phyloP scores from a whole-genome alignment of 2,888 invertebrate genomes.

The Odontomyia ornata region DNA sequence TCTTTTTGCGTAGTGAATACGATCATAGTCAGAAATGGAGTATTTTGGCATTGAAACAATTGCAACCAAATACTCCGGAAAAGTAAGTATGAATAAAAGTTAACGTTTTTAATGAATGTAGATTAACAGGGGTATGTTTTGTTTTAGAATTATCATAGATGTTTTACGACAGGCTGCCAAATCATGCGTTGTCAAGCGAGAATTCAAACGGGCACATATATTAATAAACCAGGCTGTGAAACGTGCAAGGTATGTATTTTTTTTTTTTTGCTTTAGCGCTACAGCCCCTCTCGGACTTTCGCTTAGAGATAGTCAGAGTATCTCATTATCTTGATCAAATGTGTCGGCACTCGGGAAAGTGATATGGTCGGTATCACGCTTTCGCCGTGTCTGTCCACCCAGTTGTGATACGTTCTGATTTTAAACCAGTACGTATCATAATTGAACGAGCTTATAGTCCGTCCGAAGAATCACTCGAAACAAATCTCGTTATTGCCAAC shows the following conservation, averaged over 20 bases:
- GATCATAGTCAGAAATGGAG: constrained; percentile 83
- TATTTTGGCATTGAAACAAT: constrained; percentile 75
- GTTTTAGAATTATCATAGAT: constrained; percentile 76
- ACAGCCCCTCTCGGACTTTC: too few relatives aligned
- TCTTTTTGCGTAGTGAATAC: constrained; percentile 87
- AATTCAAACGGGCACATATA: constrained; percentile 82
- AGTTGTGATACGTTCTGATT: too few relatives aligned
- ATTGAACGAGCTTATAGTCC: too few relatives aligned
- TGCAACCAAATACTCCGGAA: constrained; percentile 71
- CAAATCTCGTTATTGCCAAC: too few relatives aligned
- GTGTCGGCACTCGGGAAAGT: too few relatives aligned
- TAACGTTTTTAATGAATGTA: constrained; percentile 20
- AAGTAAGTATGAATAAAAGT: constrained; percentile 64
- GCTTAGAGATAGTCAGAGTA: too few relatives aligned
- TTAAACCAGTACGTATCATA: too few relatives aligned
- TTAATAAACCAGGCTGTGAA: constrained; percentile 84
- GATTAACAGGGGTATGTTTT: neutral
- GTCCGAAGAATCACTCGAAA: too few relatives aligned
- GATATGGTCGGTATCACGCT: too few relatives aligned
- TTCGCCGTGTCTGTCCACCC: too few relatives aligned
- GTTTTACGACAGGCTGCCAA: constrained; percentile 87
- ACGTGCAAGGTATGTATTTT: constrained; percentile 58
- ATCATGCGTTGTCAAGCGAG: constrained; percentile 88
- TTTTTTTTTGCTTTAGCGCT: too few relatives aligned
- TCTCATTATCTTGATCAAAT: too few relatives aligned